Conservation (phyloP, 2,797 vertebrate genomes). For the Molothrus aeneus region DNA sequence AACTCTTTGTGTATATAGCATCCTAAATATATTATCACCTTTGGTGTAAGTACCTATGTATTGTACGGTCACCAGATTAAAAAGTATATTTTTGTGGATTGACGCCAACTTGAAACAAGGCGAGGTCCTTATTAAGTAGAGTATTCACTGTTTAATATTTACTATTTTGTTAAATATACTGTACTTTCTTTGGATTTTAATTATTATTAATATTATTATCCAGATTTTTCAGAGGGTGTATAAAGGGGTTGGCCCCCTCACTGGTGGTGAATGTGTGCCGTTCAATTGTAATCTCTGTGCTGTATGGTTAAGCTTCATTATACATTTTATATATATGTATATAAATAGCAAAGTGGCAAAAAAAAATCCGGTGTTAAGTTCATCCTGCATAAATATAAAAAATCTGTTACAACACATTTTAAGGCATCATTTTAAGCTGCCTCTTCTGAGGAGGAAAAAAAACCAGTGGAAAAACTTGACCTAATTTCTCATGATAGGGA, state of each 20-base stretch:
- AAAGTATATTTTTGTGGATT: slow-evolving; percentile 99
- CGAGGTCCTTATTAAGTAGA: slow-evolving; percentile 93
- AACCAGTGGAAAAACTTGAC: slow-evolving; percentile 65
- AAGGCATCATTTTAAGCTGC: slow-evolving; percentile 75
- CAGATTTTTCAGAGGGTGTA: slow-evolving; percentile 85
- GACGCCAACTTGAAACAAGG: slow-evolving; percentile 91
- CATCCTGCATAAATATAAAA: slow-evolving; percentile 81
- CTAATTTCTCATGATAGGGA: slow-evolving; percentile 71
- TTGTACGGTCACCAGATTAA: slow-evolving; percentile 92
- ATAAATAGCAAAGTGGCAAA: slow-evolving; percentile 84
- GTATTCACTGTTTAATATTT: slow-evolving; percentile 97
- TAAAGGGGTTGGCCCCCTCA: slow-evolving; percentile 83
- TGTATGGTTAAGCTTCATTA: slow-evolving; percentile 87
- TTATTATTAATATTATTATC: slow-evolving; percentile 83
- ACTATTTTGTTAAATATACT: slow-evolving; percentile 94
- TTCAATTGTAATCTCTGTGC: slow-evolving; percentile 88
- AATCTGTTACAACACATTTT: slow-evolving; percentile 73
- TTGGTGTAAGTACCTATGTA: slow-evolving; percentile 92
- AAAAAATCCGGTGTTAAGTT: slow-evolving; percentile 75
- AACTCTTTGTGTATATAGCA: slow-evolving; percentile 92
- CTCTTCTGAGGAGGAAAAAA: slow-evolving; percentile 61
- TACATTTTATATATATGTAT: slow-evolving; percentile 83
- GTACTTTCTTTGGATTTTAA: slow-evolving; percentile 91
- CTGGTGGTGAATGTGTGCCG: slow-evolving; percentile 90
- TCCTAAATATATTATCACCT: slow-evolving; percentile 94